These are phyloP conservation scores for Pitta sordida DNA, from an alignment of 2,113 vertebrate genomes.

Conservation along the genomic window DNA sequence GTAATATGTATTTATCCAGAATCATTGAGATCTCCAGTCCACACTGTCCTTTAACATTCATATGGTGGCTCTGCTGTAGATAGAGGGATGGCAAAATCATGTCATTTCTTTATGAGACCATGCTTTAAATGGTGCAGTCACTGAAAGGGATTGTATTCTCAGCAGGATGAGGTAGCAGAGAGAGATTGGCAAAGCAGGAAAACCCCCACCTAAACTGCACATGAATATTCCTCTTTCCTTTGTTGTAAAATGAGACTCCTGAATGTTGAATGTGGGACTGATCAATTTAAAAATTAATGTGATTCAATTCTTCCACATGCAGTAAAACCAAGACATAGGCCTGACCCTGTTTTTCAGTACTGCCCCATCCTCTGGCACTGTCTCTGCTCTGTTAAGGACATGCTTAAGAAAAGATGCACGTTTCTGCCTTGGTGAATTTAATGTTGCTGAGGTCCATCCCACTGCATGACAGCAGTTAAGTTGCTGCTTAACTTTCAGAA, in stretches of 20 bases:
- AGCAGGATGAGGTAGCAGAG: background rate
- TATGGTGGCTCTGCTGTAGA: background rate
- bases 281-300: background rate
- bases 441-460: slow-evolving; percentile 19
- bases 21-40: fast-evolving
- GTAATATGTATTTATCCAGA: background rate
- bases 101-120: background rate
- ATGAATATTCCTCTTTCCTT: background rate
- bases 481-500: slow-evolving; percentile 53
- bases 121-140: background rate
- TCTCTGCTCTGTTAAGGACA: slow-evolving; percentile 1
- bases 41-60: background rate
- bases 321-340: background rate
- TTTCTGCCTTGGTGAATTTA: slow-evolving; percentile 41
- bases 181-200: background rate
- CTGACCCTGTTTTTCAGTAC: background rate
- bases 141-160: background rate
- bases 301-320: background rate
- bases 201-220: background rate
- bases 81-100: background rate
- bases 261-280: background rate
- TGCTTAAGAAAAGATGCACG: slow-evolving; percentile 46
- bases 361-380: background rate
- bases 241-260: background rate
- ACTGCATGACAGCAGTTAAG: slow-evolving; percentile 23